Evolutionary conservation across 2,797 vertebrate genomes (phyloP).

Genomic region (Protonibea diacanthus): DNA sequence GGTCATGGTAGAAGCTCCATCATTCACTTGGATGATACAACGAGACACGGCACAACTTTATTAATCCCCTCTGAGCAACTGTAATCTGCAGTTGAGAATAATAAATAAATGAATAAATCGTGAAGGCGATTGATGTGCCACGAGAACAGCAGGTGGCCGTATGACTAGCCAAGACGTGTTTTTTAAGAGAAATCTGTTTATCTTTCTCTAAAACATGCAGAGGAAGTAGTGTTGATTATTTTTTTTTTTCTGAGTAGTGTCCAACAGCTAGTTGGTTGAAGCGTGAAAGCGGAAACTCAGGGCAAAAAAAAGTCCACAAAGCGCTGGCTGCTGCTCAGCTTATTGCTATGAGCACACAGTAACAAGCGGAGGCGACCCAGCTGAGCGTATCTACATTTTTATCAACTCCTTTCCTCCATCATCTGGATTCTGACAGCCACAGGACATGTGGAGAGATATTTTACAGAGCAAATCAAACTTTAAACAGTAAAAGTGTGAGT

Average conservation of each 20-base stretch:
- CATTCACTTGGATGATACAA: slow-evolving; percentile 38
- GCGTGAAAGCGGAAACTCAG: background rate
- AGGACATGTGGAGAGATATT: background rate
- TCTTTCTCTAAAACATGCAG: background rate
- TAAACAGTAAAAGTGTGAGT: background rate
- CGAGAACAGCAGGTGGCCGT: background rate
- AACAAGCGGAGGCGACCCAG: background rate
- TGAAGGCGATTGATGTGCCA: background rate
- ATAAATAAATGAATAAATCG: slow-evolving; percentile 23
- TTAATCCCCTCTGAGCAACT: slow-evolving; percentile 38
- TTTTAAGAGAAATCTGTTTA: background rate
- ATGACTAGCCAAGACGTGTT: background rate
- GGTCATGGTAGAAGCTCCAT: slow-evolving; percentile 18
- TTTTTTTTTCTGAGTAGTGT: background rate
- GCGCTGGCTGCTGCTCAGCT: background rate
- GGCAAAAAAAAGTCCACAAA: background rate
- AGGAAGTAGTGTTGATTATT: background rate
- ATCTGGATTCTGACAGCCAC: background rate
- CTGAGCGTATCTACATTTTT: background rate
- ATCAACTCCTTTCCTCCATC: background rate
- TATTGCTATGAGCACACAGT: background rate
- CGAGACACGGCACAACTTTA: slow-evolving; percentile 36
- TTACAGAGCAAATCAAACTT: background rate
- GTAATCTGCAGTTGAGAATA: slow-evolving; percentile 21
- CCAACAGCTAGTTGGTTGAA: background rate